Base-by-base conservation (phyloP, 2,797 vertebrate genomes). In the Avahi laniger region DNA sequence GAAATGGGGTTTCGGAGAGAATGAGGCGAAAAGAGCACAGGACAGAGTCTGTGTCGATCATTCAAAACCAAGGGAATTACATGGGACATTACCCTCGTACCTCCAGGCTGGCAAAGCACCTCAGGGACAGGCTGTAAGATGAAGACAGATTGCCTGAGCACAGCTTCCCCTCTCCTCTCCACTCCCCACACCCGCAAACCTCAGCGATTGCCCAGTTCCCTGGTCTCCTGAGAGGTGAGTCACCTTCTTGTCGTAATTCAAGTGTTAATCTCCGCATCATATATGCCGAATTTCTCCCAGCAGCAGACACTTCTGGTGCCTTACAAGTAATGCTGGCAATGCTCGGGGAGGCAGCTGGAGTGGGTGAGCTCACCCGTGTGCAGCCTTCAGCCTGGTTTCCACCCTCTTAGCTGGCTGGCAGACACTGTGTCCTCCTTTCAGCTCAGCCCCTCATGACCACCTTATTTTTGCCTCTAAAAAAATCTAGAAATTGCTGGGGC, bases 121-220 rank as follows among this genome's bases (percentile, higher is more conserved):
- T 94, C 35, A 13, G 94, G 67, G 93, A 95, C 94, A 85, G 61
- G 50, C 73, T 93, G 30, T 26, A 89, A 65, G 76, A 89, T 46
- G 72, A 96, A 95, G 97, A 97, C 92, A 96, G 95, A 96, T 95
- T 91, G 91, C 52, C 89, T 78, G 94, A 94, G 89, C 93, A 89
- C 30, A 96, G 73, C 83, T 96, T 89, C 22, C 41, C 57, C 54
- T 54, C 46, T 89, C 1, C 2, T 50, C 83, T 88, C 90, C n/a
- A 57, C 59, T 67, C 35, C 76, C 52, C 11, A 35, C 38, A 61
- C 54, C 92, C 46, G 72, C 26, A 24, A 85, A 93, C 63, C 38
- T 93, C 89, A n/a, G 2, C 4, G 48, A 70, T n/a, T 41, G 63
- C 84, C 92, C 59, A 73, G 63, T 89, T 87, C 33, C 48, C 54